Conservation (phyloP, 2,113 vertebrate species). For the Rattus rattus region DNA sequence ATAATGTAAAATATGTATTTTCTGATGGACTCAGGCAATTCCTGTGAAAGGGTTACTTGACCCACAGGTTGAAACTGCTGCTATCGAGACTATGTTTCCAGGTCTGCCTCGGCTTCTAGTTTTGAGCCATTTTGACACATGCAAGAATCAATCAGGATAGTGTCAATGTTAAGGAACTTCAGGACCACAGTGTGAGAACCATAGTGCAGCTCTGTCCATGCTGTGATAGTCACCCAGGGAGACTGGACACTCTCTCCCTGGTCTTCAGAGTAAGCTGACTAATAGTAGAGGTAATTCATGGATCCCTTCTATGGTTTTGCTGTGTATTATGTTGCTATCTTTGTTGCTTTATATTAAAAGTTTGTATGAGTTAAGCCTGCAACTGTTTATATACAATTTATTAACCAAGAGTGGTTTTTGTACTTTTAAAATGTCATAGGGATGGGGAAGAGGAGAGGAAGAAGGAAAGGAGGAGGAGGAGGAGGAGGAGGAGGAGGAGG, state of each 20-base stretch:
- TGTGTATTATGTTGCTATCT: neutral
- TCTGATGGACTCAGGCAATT: neutral
- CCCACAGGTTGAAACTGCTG: neutral
- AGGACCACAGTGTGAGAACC: neutral
- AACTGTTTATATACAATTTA: neutral
- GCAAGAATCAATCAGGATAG: neutral
- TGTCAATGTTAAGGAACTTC: neutral
- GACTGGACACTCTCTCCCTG: neutral
- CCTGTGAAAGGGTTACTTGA: neutral
- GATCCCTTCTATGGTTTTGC: neutral
- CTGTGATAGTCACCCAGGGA: no score
- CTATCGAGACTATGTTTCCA: neutral
- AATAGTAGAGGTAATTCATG: neutral
- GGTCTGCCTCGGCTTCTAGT: neutral
- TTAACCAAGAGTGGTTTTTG: conserved; percentile 22
- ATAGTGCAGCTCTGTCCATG: accelerated
- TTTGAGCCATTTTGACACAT: neutral
- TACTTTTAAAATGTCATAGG: neutral
- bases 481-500: neutral
- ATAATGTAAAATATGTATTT: neutral
- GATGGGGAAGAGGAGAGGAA: neutral
- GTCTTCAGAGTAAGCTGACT: neutral
- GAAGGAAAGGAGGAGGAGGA: neutral
- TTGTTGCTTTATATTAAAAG: conserved; percentile 5
- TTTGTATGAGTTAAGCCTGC: neutral